These are phyloP conservation scores for Nebria ingens DNA, from an alignment of 1,140 invertebrate species.

Conservation along the genomic window DNA sequence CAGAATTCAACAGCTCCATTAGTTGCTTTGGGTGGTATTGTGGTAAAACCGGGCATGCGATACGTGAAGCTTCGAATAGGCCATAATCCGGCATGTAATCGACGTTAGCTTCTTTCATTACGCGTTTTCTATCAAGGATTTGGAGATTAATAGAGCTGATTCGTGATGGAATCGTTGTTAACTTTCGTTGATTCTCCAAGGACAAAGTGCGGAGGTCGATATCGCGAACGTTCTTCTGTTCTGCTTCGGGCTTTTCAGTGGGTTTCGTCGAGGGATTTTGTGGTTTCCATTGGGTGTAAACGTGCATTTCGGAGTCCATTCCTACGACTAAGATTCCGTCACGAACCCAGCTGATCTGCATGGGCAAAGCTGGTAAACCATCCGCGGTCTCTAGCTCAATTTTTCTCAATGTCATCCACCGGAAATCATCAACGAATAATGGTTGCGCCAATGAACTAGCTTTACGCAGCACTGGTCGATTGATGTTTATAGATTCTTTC, in stretches of 20 bases:
- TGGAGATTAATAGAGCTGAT: slow-evolving; percentile 75
- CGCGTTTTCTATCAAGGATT: slow-evolving; percentile 58
- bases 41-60: slow-evolving; percentile 93
- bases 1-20: slow-evolving; percentile 97
- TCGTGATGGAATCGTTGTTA: slow-evolving; percentile 66
- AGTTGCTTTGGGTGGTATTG: slow-evolving; percentile 99
- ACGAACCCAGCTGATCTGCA: slow-evolving; percentile 97
- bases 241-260: slow-evolving; percentile 17
- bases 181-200: slow-evolving; percentile 60
- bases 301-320: slow-evolving; percentile 99
- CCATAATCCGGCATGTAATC: slow-evolving; percentile 89
- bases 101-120: slow-evolving; percentile 46
- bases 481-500: slow-evolving; percentile 39
- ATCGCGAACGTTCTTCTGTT: slow-evolving; percentile 46
- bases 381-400: slow-evolving; percentile 91
- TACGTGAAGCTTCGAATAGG: slow-evolving; percentile 90
- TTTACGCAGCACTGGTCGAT: slow-evolving; percentile 73
- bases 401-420: slow-evolving; percentile 92
- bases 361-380: slow-evolving; percentile 88
- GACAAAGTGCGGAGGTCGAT: slow-evolving; percentile 65
- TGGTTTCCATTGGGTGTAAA: slow-evolving; percentile 96
- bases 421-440: slow-evolving; percentile 74
- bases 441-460: slow-evolving; percentile 76
- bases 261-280: slow-evolving; percentile 37
- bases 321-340: slow-evolving; percentile 96